Conservation (phyloP, 2,888 invertebrate species). For the Ceriagrion tenellum region DNA sequence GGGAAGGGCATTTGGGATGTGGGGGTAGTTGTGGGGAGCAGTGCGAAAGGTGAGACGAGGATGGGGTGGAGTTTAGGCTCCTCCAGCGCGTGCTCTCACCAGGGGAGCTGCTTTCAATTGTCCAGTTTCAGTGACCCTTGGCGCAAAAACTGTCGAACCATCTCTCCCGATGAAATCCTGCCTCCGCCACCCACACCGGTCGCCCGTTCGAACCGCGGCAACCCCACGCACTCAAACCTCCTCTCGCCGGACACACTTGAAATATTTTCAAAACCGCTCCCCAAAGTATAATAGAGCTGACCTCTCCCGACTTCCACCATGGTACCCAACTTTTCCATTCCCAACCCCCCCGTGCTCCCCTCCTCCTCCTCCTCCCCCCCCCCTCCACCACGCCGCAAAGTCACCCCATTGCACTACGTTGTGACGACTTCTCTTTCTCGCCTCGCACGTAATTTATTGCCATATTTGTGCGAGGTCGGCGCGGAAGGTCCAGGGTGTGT, state of each 20-base stretch:
- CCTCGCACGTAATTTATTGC: constrained; percentile 55
- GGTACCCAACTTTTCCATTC: not conserved
- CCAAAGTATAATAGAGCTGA: not conserved
- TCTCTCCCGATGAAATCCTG: not conserved
- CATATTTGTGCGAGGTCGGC: constrained; percentile 32
- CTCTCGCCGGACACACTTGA: not conserved
- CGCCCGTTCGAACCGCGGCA: not conserved
- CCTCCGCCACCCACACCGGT: constrained; percentile 47
- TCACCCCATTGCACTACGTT: not conserved
- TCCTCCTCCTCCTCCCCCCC: not conserved
- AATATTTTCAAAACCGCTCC: constrained; percentile 40
- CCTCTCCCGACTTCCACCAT: not conserved
- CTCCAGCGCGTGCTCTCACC: constrained; percentile 50
- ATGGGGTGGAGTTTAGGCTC: not conserved
- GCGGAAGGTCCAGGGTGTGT: not conserved
- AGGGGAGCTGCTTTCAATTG: constrained; percentile 29
- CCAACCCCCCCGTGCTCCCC: not conserved
- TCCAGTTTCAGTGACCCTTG: constrained; percentile 44
- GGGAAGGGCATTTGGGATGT: not conserved
- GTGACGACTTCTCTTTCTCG: constrained; percentile 8
- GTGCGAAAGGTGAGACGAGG: not conserved
- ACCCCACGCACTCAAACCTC: not conserved
- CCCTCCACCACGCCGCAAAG: not conserved
- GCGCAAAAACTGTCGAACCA: constrained; percentile 57
- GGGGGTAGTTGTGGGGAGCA: not conserved